These are phyloP conservation scores for Leptogaster cylindrica DNA, from an alignment of 2,888 invertebrate genomes.

Conservation along the genomic window DNA sequence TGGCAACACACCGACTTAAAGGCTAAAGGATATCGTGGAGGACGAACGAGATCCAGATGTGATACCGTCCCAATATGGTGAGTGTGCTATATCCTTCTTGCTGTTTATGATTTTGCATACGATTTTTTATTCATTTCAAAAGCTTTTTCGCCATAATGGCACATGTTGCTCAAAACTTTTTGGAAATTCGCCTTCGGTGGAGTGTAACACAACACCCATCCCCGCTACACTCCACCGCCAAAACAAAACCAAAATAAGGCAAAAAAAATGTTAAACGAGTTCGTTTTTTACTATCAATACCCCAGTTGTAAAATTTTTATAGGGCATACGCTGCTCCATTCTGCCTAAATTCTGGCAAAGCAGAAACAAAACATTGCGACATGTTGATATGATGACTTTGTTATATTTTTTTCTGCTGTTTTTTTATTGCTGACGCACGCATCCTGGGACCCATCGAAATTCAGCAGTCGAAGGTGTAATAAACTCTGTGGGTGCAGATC, in stretches of 20 bases:
- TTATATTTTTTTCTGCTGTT: no score
- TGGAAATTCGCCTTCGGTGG: neutral
- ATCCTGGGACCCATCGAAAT: neutral
- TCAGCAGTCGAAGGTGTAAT: conserved; percentile 45
- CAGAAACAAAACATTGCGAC: neutral
- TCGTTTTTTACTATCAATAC: neutral
- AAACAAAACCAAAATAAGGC: neutral
- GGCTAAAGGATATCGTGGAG: conserved; percentile 60
- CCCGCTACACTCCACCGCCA: neutral
- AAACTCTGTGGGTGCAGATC: conserved; percentile 51
- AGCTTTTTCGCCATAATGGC: neutral
- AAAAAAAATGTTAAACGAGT: neutral
- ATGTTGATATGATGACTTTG: neutral
- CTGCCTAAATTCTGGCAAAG: no score
- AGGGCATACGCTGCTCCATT: neutral
- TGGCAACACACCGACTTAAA: conserved; percentile 64
- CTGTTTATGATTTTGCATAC: neutral
- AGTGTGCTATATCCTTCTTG: conserved; percentile 44
- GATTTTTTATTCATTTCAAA: neutral
- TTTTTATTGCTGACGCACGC: neutral
- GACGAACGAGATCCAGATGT: conserved; percentile 71
- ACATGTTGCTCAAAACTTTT: conserved; percentile 4
- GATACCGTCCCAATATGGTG: conserved; percentile 77
- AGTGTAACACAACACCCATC: no score
- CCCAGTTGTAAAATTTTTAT: conserved; percentile 23